Conservation (phyloP, 2,113 vertebrate species). For the Motacilla tschutschensis region DNA sequence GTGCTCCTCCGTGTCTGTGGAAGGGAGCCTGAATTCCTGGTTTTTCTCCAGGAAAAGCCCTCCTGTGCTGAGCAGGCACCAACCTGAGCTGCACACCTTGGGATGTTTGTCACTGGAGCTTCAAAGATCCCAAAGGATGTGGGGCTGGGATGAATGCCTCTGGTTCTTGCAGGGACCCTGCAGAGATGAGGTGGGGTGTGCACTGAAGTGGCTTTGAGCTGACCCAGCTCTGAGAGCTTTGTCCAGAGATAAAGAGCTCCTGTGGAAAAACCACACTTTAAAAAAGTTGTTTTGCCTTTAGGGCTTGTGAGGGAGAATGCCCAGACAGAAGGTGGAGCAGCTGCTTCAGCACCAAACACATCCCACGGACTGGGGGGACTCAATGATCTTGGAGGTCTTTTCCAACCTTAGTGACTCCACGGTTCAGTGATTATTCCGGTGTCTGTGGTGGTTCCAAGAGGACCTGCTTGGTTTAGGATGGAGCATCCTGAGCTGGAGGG, state of each 20-base stretch:
- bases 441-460: neutral
- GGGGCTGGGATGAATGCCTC: neutral
- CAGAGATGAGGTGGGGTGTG: neutral
- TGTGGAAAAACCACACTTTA: neutral
- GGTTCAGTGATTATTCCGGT: neutral
- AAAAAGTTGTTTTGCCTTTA: neutral
- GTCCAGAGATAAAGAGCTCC: neutral
- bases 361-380: neutral
- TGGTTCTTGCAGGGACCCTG: neutral
- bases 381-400: neutral
- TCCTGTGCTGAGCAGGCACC: conserved; percentile 9
- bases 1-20: neutral
- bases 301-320: neutral
- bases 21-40: neutral
- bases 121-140: neutral
- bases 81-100: neutral
- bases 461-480: neutral
- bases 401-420: neutral
- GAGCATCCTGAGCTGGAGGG: neutral
- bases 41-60: conserved; percentile 14
- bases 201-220: neutral
- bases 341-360: neutral
- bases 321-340: neutral
- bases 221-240: neutral
- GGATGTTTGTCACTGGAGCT: neutral